Percentiles rank a stretch among this genome's conserved stretches.
Conservation (phyloP, 2,113 vertebrate species). For the Mesitornis unicolor region DNA sequence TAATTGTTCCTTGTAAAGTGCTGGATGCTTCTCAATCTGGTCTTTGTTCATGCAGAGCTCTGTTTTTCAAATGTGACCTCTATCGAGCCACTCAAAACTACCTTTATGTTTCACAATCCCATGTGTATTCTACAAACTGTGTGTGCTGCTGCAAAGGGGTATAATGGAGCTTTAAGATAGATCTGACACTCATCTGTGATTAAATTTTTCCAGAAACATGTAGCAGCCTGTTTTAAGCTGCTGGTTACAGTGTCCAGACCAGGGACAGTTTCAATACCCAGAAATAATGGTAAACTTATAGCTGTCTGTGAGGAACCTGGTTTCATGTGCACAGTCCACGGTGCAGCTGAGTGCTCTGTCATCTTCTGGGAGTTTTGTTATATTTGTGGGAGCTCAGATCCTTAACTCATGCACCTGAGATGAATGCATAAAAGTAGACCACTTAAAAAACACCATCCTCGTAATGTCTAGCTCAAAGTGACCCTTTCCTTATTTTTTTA, state of each 20-base stretch:
- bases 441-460: not conserved
- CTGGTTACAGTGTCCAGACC: fast-evolving
- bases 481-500: not conserved
- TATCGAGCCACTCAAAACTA: not conserved
- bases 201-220: not conserved
- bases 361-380: not conserved
- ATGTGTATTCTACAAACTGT: fast-evolving
- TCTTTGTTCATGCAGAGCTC: not conserved
- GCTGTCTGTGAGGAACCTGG: not conserved
- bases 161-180: not conserved
- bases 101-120: not conserved
- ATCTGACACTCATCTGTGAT: not conserved
- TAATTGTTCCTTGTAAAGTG: not conserved
- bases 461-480: not conserved
- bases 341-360: fast-evolving
- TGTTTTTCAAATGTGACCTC: not conserved
- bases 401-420: not conserved
- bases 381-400: not conserved
- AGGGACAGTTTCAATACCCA: not conserved
- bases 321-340: not conserved
- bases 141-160: not conserved
- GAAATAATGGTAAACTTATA: not conserved
- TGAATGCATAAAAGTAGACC: not conserved
- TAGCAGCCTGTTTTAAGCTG: not conserved
- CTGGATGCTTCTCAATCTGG: not conserved